Evolutionary conservation across 2,888 invertebrate species (phyloP), one percentile per base, ranked within the genome.

Genomic region (Halictus ligatus): DNA sequence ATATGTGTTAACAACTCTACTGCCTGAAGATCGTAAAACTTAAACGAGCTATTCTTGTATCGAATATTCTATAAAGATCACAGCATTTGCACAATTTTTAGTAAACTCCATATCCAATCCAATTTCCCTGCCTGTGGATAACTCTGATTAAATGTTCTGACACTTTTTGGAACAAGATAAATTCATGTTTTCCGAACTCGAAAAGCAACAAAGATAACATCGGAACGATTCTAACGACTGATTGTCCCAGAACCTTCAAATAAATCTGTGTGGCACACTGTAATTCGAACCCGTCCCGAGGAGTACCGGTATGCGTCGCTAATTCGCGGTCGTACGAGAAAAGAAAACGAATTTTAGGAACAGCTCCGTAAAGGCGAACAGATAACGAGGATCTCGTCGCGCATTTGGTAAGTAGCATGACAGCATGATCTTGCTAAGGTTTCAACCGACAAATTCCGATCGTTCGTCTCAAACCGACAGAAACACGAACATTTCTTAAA

Each of bases 371-470:
- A 48, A 81, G 72, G 40, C 43, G 35, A 25, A 58, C 40, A 81
- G 78, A 78, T 75, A 78, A 80, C 67, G 60, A 84, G 50, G 46
- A 43, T 78, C 73, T 78, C 78, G 76, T 79, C 74, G 79, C 60
- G 75, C 40, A 64, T 81, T 83, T 73, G 48, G 76, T 71, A 80
- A 81, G 77, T 88, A 81, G 83, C 83, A 84, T 86, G 89, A 89
- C 86, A 86, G 88, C 84, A 76, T 81, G 73, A 89, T 86, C 80
- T 85, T 85, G 80, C 78, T 83, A 89, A 79, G 85, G 86, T 84
- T 89, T 89, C 84, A 81, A 80, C 54, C 69, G 78, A 78, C 81
- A 75, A 86, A 78, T 83, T 75, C 78, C 78, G 76, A 83, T 79
- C 80, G 69, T 86, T 86, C 40, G 67, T 64, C 12, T 75, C 50